A percentile compares a stretch with the other conserved stretches of the same genome.
Evolutionary conservation across 2,888 invertebrate species (phyloP).

Genomic region (Hofmannophila pseudospretella): DNA sequence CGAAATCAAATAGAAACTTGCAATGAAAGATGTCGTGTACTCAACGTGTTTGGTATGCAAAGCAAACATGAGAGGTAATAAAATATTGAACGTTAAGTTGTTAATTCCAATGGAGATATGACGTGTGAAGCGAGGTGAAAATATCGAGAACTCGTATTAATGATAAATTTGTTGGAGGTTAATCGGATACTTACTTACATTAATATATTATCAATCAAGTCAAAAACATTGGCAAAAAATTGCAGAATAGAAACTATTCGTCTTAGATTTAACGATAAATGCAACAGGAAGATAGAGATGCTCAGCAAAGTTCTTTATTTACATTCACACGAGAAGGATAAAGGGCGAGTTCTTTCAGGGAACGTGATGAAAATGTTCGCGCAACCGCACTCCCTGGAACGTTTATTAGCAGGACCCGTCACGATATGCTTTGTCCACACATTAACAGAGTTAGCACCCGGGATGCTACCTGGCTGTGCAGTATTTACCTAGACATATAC

Average conservation of each 20-base stretch:
- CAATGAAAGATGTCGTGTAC: slow-evolving; percentile 70
- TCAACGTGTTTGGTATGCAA: slow-evolving; percentile 63
- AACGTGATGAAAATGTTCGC: slow-evolving; percentile 44
- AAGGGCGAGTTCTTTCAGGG: slow-evolving; percentile 20
- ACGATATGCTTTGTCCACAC: slow-evolving; percentile 70
- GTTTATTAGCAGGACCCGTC: slow-evolving; percentile 71
- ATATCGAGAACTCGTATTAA: slow-evolving; percentile 33
- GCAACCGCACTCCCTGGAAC: slow-evolving; percentile 62
- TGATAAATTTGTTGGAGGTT: slow-evolving; percentile 7
- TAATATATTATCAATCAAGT: no score
- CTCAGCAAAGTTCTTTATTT: background rate
- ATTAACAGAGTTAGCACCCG: slow-evolving; percentile 72
- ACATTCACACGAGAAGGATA: slow-evolving; percentile 5
- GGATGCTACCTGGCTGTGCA: slow-evolving; percentile 49
- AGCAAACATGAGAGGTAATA: slow-evolving; percentile 65
- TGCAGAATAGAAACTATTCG: no score
- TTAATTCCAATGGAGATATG: slow-evolving; percentile 54
- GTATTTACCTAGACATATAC: slow-evolving; percentile 52
- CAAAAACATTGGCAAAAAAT: no score
- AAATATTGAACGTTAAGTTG: slow-evolving; percentile 69
- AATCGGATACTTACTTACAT: no score
- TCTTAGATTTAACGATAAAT: no score
- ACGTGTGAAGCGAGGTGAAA: slow-evolving; percentile 43
- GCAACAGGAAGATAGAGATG: no score
- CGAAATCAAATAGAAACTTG: slow-evolving; percentile 77